phyloP scores from a whole-genome alignment of 2,888 invertebrate species.

The Yponomeuta malinellus region DNA sequence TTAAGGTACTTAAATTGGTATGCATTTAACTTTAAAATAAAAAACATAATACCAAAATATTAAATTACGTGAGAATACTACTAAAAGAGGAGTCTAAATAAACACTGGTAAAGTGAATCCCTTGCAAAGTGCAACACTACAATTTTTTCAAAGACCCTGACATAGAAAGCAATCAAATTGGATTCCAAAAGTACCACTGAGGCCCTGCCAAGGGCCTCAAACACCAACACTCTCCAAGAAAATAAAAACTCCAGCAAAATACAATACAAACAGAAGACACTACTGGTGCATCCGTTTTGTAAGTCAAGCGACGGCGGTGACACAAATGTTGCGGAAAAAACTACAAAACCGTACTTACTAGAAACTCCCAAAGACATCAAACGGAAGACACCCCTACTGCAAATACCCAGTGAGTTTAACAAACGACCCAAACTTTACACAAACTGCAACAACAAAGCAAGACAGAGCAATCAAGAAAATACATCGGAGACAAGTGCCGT shows the following conservation, averaged over 20 bases:
- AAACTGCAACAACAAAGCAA: background rate
- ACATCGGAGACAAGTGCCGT: slow-evolving; percentile 12
- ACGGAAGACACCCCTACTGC: slow-evolving; percentile 49
- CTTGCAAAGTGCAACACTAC: background rate
- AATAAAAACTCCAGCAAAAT: slow-evolving; percentile 19
- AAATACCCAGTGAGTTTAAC: slow-evolving; percentile 45
- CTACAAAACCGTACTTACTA: slow-evolving; percentile 43
- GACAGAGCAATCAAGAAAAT: slow-evolving; percentile 19
- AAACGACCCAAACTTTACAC: slow-evolving; percentile 53
- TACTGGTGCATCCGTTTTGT: slow-evolving; percentile 53
- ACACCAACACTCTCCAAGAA: background rate
- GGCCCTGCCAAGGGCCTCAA: slow-evolving; percentile 60
- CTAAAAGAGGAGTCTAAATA: no score
- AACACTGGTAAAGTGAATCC: no score
- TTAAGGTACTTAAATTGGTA: no score
- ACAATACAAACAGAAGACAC: slow-evolving; percentile 38
- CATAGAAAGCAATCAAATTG: slow-evolving; percentile 52
- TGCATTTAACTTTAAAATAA: no score
- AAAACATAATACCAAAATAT: no score
- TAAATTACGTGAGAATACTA: no score
- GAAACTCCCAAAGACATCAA: slow-evolving; percentile 62
- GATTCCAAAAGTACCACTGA: slow-evolving; percentile 43
- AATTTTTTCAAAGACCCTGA: background rate
- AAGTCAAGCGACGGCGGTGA: slow-evolving; percentile 22
- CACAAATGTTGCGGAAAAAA: slow-evolving; percentile 34